Base-by-base conservation (phyloP, 30 jellyfish, hydroid and myxozoan species). In the Haliclystus octoradiatus region DNA sequence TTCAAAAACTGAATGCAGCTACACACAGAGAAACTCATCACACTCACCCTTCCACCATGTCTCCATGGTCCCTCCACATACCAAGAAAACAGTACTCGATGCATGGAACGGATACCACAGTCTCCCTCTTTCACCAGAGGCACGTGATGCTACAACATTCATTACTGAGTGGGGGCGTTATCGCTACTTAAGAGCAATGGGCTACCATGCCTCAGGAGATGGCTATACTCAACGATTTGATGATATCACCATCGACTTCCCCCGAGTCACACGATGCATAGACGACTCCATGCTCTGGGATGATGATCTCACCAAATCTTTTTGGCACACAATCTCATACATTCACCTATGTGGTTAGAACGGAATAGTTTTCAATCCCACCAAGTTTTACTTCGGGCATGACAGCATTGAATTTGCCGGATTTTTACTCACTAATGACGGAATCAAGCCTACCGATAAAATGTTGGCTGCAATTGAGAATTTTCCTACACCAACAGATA, bases 81-180 rank as follows among this genome's bases (percentile, higher is more conserved):
- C 49, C 32, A 35, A 31, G 64, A 66, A 76, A 52, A 24, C 85
- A 3, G 75, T 34, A 2, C 32, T 67, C 28, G 84, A 76, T 34
- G 84, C 75, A 9, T 66, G 88, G 88, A 76, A 66, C 33, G 77
- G 84, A 1, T 76, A 66, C 84, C 88, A 66, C 28, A 67, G 63
- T 31, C 65, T 65, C 3, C 84, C 84, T 3, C 25, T 74, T n/a
- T 26, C 73, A 4, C 74, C 83, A 23, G 85, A 63, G 3, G 84
- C 73, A 5, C 35, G 51, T 0, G 0, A 74, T 46, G 46, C 73
- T 3, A 74, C 85, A n/a, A 69, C 80, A 2, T 69, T 69, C 52
- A 40, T 40, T 40, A 40, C 74, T 22, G 23, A 7, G 2, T 40
- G 77, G 77, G 80, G 74, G 2, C 74, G 80, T 46, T 50, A 40